Evolutionary conservation across 2,113 vertebrate genomes (phyloP), one percentile per base, ranked within the genome.

Genomic region (Cathartes aura): DNA sequence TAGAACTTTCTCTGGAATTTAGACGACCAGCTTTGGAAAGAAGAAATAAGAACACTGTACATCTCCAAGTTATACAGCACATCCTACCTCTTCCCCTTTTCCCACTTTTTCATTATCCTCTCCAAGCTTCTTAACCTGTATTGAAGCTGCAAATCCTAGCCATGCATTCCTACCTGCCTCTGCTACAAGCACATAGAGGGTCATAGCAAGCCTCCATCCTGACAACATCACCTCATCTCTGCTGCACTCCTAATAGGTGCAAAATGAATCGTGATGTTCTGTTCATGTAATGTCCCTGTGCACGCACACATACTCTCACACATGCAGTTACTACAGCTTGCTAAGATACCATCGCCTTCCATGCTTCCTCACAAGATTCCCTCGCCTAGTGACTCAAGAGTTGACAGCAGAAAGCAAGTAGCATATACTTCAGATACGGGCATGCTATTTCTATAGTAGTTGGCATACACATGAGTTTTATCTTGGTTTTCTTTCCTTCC

Each of bases 351-450:
- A 38, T 36, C 4, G 13, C 43, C 42, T 72, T 78, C 72, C 48
- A 12, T 5, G 22, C 27, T 78, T 91, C 53, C 68, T 87, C n/a
- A 40, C 43, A 66, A 60, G 27, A n/a, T 34, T 70, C n/a, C 76
- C 64, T 36, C 81, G 21, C 74, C 81, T 34, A 34, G 34, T 59
- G 62, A 70, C 88, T 84, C 62, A 30, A 70, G 36, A 96, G 52
- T 30, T 34, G 56, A 55, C 45, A 93, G 78, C 85, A 95, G 63
- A 93, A 92, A 94, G 56, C 4, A 93, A 89, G 91, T 66, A 90
- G 89, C 6, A 3, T 27, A 67, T n/a, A 67, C 9, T 74, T 40
- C 58, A 63, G 55, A 72, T 36, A 84, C 0, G 3, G 27, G 40
- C 67, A 53, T 82, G 75, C 90, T 91, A 72, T 59, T 93, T 78